Conservation (phyloP, 2,797 vertebrate species). For the Muraenolepis orangiensis region DNA sequence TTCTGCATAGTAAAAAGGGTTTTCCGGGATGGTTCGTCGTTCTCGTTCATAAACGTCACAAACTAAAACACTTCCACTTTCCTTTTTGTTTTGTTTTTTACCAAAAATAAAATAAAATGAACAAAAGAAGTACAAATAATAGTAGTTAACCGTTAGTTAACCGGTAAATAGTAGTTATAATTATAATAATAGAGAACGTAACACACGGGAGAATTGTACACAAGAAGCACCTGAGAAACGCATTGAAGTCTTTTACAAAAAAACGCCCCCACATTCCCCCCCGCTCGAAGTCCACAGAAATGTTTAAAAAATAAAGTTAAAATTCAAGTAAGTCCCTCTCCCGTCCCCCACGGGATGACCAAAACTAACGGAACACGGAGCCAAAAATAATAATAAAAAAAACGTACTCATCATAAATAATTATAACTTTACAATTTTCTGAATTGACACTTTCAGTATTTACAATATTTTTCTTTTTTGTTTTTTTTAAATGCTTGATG, state of each 20-base stretch:
- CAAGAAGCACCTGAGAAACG: slow-evolving; percentile 95
- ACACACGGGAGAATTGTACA: slow-evolving; percentile 71
- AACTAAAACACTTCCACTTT: slow-evolving; percentile 46
- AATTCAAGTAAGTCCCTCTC: slow-evolving; percentile 64
- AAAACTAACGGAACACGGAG: slow-evolving; percentile 32
- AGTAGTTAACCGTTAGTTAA: slow-evolving; percentile 14
- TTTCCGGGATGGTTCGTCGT: slow-evolving; percentile 64
- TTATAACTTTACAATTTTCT: slow-evolving; percentile 99
- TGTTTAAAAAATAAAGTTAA: slow-evolving; percentile 30
- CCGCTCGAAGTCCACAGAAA: slow-evolving; percentile 70
- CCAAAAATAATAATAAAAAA: slow-evolving; percentile 71
- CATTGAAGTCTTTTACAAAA: slow-evolving; percentile 78
- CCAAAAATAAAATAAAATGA: slow-evolving; percentile 46
- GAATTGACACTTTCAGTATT: slow-evolving; percentile 98
- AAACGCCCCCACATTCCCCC: slow-evolving; percentile 72
- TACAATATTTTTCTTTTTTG: slow-evolving; percentile 94
- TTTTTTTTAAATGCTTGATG: slow-evolving; percentile 87
- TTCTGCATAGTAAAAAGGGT: slow-evolving; percentile 80
- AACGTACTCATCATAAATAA: slow-evolving; percentile 94
- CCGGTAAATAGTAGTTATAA: slow-evolving; percentile 28
- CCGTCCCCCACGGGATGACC: slow-evolving; percentile 13
- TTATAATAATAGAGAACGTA: slow-evolving; percentile 38
- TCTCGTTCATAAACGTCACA: slow-evolving; percentile 39
- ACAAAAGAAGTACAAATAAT: slow-evolving; percentile 54
- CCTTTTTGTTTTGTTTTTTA: slow-evolving; percentile 33